phyloP scores from a whole-genome alignment of 2,888 invertebrate species.

The Gastrophysa polygoni region DNA sequence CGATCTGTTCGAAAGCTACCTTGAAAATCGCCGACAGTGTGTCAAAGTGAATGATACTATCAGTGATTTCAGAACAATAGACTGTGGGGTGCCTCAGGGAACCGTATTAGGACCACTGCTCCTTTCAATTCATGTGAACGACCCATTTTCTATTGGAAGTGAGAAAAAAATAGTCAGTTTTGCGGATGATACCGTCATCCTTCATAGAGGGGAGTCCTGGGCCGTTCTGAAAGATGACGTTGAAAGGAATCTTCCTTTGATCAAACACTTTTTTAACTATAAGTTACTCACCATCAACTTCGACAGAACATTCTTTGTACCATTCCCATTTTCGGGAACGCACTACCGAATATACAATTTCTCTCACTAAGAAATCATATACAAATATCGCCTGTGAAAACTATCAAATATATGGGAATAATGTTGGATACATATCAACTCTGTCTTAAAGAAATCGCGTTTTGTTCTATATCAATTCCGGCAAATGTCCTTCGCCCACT shows the following conservation, averaged over 20 bases:
- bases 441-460: background rate
- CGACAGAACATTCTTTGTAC: constrained; percentile 1
- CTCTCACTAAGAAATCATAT: background rate
- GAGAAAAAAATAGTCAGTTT: background rate
- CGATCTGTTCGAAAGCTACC: no score
- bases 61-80: no score
- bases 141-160: background rate
- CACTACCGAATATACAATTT: background rate
- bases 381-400: background rate
- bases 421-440: background rate
- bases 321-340: background rate
- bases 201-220: background rate
- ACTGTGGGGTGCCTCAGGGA: no score
- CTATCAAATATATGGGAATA: background rate
- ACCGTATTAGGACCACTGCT: no score
- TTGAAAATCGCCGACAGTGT: no score
- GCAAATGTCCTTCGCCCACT: no score
- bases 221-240: background rate
- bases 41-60: no score
- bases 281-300: no score
- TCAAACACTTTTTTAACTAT: background rate
- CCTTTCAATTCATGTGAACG: background rate
- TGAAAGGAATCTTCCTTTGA: background rate
- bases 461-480: background rate
- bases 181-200: background rate